Base-by-base conservation (phyloP, 2,888 invertebrate species). In the Pelosia muscerda region DNA sequence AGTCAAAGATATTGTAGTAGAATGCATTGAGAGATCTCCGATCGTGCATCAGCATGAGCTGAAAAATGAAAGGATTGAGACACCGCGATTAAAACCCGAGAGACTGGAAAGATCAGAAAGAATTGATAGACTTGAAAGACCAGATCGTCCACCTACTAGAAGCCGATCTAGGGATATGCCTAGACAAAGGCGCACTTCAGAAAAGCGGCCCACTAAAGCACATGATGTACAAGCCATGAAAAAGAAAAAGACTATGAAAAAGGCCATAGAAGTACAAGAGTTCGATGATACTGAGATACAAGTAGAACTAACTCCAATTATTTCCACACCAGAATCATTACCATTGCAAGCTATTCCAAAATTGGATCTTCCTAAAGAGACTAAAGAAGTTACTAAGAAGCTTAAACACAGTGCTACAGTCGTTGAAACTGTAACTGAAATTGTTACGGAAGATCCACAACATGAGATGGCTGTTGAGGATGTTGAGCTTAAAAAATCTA, bases 121-220 rank as follows among this genome's bases (percentile, higher is more conserved):
- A 69, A 69, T 76, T 2, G 85, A 87, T 22, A 86, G 84, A 65
- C 79, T 77, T n/a, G 87, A 87, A 60, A 85, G 79, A 68, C 77
- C 82, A 2, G 88, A 90, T 62, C 82, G 88, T 25, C 88, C 88
- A 5, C 76, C 84, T 42, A 85, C 84, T 70, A 87, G 92, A 49
- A 94, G 92, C 79, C 89, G 92, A 34, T 93, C 93, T 9, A 86
- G 89, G 75, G 94, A 94, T 68, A 92, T 92, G 84, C 91, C 91
- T 2, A 85, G 88, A 63, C 94, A 93, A 59, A 88, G 90, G 63
- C 90, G 93, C 53, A 91, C 88, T 2, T 85, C 91, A 11, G 94
- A 94, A 76, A 94, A 92, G 75, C 87, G 93, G 2, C 77, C 90
- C 4, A 89, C 89, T n/a, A 92, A 90, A 65, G 84, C 88, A 11